These are phyloP conservation scores for Tylochromis polylepis DNA, from an alignment of 2,113 vertebrate genomes.

Conservation along the genomic window DNA sequence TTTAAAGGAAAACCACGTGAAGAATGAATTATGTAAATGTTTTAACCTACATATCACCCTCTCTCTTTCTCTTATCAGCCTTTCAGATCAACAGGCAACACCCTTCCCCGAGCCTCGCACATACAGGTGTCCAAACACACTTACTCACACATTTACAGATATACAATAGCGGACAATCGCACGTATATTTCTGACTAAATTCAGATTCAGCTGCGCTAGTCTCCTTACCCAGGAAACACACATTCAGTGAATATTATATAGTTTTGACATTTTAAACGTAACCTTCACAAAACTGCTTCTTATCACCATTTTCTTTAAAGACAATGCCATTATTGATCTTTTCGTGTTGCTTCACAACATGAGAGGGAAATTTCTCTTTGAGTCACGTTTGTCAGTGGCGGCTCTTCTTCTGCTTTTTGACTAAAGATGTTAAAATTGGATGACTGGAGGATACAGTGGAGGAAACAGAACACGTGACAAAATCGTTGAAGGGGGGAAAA, in stretches of 20 bases:
- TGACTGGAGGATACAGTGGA: no score
- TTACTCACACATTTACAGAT: not conserved
- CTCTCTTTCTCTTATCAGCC: constrained; percentile 59
- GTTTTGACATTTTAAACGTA: not conserved
- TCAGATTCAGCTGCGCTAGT: accelerated
- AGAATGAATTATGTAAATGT: not conserved
- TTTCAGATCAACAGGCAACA: constrained; percentile 58
- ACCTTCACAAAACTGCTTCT: not conserved
- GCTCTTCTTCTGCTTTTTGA: not conserved
- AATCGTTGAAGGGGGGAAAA: not conserved
- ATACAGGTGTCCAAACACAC: constrained; percentile 54
- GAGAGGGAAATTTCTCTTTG: not conserved
- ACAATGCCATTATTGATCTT: not conserved
- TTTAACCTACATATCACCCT: not conserved
- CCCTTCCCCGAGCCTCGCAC: constrained; percentile 10
- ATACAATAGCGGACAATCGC: not conserved
- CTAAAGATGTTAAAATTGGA: not conserved
- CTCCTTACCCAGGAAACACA: not conserved
- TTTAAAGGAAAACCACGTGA: not conserved
- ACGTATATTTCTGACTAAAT: not conserved
- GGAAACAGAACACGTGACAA: not conserved
- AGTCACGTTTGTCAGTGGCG: not conserved
- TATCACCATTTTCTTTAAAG: not conserved
- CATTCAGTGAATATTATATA: not conserved
- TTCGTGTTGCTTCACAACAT: not conserved